Evolutionary conservation across 2,113 vertebrate species (phyloP).

Genomic region (Recurvirostra avosetta): DNA sequence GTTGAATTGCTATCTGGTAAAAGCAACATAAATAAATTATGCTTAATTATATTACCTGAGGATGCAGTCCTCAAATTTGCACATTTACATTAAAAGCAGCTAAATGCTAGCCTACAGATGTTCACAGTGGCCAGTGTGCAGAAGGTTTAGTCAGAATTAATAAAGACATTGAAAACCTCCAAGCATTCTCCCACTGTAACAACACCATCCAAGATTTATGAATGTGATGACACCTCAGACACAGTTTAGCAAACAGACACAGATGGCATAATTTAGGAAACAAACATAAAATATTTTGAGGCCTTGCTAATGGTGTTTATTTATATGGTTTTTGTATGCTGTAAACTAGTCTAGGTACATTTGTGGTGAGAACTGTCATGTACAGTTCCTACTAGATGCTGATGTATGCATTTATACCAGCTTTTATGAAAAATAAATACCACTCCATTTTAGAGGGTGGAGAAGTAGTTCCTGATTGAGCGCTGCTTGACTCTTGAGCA

Average conservation of each 20-base stretch:
- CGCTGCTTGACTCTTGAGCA: neutral
- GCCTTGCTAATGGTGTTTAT: conserved; percentile 5
- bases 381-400: neutral
- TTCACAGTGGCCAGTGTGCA: neutral
- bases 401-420: neutral
- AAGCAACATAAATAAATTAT: neutral
- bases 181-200: neutral
- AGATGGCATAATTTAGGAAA: conserved; percentile 42
- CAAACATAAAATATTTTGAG: conserved; percentile 3
- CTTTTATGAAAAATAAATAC: neutral
- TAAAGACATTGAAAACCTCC: neutral
- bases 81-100: neutral
- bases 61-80: neutral
- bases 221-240: neutral
- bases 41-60: neutral
- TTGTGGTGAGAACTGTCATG: neutral
- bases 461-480: neutral
- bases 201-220: neutral
- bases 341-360: neutral
- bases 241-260: conserved; percentile 22
- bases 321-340: neutral
- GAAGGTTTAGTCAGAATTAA: neutral
- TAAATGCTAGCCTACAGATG: neutral
- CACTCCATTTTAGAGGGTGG: neutral
- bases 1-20: neutral